Evolutionary conservation across 2,797 vertebrate species (phyloP).

Genomic region (Crenichthys baileyi): DNA sequence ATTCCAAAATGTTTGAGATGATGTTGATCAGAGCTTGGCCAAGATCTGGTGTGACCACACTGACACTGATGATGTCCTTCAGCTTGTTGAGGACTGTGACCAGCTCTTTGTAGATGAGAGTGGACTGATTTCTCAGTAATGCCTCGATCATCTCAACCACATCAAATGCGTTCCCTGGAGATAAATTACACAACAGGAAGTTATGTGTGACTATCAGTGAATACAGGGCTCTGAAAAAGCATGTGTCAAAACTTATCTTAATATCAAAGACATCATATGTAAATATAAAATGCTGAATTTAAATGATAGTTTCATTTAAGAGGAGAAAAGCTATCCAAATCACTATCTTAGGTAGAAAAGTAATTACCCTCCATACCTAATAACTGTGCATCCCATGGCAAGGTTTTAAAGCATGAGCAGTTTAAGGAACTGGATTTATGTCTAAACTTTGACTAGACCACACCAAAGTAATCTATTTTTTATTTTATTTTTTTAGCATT

Average conservation of each 20-base stretch:
- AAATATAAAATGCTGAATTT: background rate
- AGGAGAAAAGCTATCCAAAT: too few relatives aligned
- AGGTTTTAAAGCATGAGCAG: background rate
- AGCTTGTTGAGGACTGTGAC: constrained; percentile 83
- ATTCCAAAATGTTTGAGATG: constrained; percentile 80
- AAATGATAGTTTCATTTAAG: background rate
- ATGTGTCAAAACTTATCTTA: background rate
- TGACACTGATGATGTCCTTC: constrained; percentile 71
- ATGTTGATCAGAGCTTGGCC: constrained; percentile 80
- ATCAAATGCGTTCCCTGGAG: constrained; percentile 83
- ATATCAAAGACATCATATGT: background rate
- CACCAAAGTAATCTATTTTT: background rate
- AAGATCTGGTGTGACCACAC: constrained; percentile 72
- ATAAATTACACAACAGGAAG: background rate
- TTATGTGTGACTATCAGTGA: background rate
- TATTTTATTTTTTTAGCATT: too few relatives aligned
- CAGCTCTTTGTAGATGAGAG: constrained; percentile 75
- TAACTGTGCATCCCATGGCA: too few relatives aligned
- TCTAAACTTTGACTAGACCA: too few relatives aligned
- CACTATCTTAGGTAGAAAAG: too few relatives aligned
- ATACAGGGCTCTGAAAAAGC: background rate
- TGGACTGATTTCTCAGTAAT: constrained; percentile 72
- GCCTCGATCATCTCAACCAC: constrained; percentile 82
- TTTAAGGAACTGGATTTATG: too few relatives aligned
- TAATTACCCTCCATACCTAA: too few relatives aligned